phyloP scores from a whole-genome alignment of 2,113 vertebrate species.

The Pterocles burchelli region DNA sequence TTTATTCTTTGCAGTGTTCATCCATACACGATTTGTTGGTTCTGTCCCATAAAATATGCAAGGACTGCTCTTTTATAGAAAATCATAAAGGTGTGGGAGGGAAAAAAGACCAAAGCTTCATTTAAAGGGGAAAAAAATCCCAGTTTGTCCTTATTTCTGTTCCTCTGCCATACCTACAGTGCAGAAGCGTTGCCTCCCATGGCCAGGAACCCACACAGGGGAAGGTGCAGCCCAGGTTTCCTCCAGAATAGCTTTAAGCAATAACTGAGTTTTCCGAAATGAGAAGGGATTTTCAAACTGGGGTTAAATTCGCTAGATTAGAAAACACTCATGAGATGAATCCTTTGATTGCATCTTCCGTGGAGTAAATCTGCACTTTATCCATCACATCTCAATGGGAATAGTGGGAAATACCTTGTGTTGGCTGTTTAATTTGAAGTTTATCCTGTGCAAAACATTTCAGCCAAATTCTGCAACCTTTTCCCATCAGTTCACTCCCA shows the following conservation, averaged over 20 bases:
- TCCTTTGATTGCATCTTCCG: background rate
- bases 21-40: background rate
- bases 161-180: rapidly evolving
- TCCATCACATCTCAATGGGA: rapidly evolving
- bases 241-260: background rate
- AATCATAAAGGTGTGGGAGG: rapidly evolving
- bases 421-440: background rate
- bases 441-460: background rate
- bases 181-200: rapidly evolving
- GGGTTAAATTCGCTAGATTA: background rate
- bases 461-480: background rate
- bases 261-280: rapidly evolving
- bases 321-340: background rate
- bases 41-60: background rate
- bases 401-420: rapidly evolving
- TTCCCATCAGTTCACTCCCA: rapidly evolving
- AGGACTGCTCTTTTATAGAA: background rate
- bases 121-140: background rate
- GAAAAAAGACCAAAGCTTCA: background rate
- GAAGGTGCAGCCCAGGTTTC: rapidly evolving
- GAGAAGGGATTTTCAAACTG: background rate
- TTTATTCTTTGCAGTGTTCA: background rate
- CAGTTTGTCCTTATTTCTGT: background rate
- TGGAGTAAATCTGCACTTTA: background rate
- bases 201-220: rapidly evolving